Evolutionary conservation across 2,797 vertebrate genomes (phyloP), one percentile per base, ranked within the genome.

Genomic region (Anas flavirostris): DNA sequence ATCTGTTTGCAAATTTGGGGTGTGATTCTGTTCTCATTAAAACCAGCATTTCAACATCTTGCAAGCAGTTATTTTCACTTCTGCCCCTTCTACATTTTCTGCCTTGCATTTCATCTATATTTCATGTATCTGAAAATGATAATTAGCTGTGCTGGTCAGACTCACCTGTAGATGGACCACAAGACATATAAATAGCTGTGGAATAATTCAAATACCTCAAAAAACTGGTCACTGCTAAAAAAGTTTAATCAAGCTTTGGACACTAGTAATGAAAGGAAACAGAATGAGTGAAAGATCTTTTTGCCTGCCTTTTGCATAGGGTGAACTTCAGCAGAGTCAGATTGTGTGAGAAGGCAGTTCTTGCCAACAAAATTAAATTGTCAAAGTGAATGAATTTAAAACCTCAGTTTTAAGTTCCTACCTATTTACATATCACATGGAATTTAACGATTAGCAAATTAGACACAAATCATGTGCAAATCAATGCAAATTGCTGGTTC

Each of bases 381-480:
- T 88, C 82, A 80, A 63, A 93, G 46, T 35, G 68, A 95, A 95
- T 87, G 81, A 84, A 94, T 96, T 95, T 94, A 90, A 88, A 95
- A 88, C 81, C 50, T 50, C 12, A 3, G 63, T 50, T 95, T 91
- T 84, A 86, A 94, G 87, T 94, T 93, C 94, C 82, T 66, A 46
- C 83, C 76, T 92, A 96, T 97, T 97, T 95, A 94, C 84, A 58
- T 93, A 91, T 94, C 77, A 80, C 91, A 80, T 52, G 74, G 89
- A 92, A 62, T 96, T 96, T 95, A 97, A 93, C 72, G 78, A 97
- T 97, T 93, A 96, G 88, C 84, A 95, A 96, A 96, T 97, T 97
- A 95, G 92, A 91, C 90, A 94, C 60, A 95, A 94, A 94, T 96
- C 95, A 96, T 95, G 93, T 96, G 96, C 97, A 96, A 97, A 97